phyloP scores from a whole-genome alignment of 2,113 vertebrate species.

The Xiphophorus maculatus region DNA sequence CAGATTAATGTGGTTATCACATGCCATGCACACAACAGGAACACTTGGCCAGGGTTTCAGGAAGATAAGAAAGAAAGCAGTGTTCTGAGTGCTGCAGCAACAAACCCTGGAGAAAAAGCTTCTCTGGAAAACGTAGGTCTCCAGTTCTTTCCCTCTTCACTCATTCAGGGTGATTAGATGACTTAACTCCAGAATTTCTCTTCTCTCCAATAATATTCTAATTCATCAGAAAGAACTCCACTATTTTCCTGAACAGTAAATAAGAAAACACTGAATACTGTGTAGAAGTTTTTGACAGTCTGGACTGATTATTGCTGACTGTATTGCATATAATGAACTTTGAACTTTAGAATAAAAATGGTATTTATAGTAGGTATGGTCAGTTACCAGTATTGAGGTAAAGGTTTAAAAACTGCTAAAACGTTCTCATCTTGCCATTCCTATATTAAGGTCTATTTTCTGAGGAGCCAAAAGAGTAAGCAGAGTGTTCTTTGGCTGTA shows the following conservation, averaged over 20 bases:
- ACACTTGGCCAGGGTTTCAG: conserved; percentile 66
- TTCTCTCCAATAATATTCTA: conserved; percentile 18
- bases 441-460: too few species aligned
- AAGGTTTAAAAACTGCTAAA: not conserved
- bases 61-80: conserved; percentile 79
- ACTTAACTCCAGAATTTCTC: conserved; percentile 28
- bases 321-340: not conserved
- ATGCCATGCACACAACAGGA: conserved; percentile 86
- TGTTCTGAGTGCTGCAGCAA: conserved; percentile 55
- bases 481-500: too few species aligned
- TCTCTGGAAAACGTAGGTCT: conserved; percentile 34
- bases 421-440: too few species aligned
- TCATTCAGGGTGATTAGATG: conserved; percentile 26
- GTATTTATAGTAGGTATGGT: not conserved
- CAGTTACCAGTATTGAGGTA: not conserved
- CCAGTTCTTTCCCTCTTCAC: conserved; percentile 54
- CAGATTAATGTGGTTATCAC: conserved; percentile 89
- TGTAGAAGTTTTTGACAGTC: not conserved
- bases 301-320: not conserved
- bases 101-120: conserved; percentile 58
- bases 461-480: too few species aligned
- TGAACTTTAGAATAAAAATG: not conserved
- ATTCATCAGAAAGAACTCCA: conserved; percentile 19
- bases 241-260: conserved; percentile 17
- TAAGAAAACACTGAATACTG: conserved; percentile 16